phyloP scores from a whole-genome alignment of 2,888 invertebrate genomes.

The Zeuzera pyrina region DNA sequence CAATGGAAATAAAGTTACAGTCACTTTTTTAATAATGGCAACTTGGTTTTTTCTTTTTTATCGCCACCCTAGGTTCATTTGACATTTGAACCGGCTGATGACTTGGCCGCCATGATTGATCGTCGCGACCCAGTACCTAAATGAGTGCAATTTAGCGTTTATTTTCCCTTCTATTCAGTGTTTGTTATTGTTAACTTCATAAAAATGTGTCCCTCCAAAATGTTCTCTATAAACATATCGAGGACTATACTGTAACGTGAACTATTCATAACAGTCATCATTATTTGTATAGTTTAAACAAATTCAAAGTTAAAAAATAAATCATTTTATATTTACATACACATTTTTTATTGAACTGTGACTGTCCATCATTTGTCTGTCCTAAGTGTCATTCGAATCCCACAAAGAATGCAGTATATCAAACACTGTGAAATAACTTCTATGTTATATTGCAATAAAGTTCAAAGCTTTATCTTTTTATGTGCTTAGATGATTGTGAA shows the following conservation, averaged over 20 bases:
- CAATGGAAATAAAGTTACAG: slow-evolving; percentile 73
- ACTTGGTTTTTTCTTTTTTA: slow-evolving; percentile 63
- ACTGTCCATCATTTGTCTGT: slow-evolving; percentile 64
- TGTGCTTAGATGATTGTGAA: no score
- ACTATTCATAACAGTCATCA: no score
- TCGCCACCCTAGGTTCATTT: slow-evolving; percentile 70
- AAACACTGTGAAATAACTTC: slow-evolving; percentile 27
- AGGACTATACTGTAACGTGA: no score
- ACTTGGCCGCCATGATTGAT: slow-evolving; percentile 69
- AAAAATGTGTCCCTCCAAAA: slow-evolving; percentile 16
- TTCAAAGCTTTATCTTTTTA: no score
- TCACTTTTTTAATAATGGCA: slow-evolving; percentile 73
- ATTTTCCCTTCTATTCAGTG: slow-evolving; percentile 56
- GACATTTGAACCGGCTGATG: slow-evolving; percentile 72
- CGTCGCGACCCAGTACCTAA: slow-evolving; percentile 63
- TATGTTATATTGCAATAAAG: slow-evolving; percentile 25
- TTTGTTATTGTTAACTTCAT: slow-evolving; percentile 50
- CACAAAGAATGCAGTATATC: slow-evolving; percentile 17
- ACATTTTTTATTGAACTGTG: slow-evolving; percentile 63
- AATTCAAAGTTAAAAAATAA: slow-evolving; percentile 20
- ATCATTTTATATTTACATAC: slow-evolving; percentile 52
- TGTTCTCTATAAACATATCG: slow-evolving; percentile 1
- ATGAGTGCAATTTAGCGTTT: slow-evolving; percentile 71
- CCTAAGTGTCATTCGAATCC: slow-evolving; percentile 55
- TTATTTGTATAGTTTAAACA: slow-evolving; percentile 1